Percentiles rank a stretch among this genome's conserved stretches.
Conservation (phyloP, 2,797 vertebrate genomes). For the Erithacus rubecula region DNA sequence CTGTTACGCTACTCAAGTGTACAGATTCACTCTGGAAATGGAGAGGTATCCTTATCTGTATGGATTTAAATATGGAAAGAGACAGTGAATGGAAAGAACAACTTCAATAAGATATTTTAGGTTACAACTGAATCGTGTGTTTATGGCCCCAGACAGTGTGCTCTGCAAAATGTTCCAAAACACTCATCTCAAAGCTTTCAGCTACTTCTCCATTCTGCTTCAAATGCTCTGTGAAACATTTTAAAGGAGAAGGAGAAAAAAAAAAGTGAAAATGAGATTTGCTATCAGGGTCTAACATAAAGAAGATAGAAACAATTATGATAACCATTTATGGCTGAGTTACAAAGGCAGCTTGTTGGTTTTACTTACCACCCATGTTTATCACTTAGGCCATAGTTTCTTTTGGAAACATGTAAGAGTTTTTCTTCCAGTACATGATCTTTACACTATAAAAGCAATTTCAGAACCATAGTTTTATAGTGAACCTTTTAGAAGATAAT, state of each 20-base stretch:
- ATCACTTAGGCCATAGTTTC: background rate
- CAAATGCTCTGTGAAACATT: background rate
- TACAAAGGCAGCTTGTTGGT: background rate
- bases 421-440: background rate
- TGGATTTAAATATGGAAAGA: constrained; percentile 33
- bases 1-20: background rate
- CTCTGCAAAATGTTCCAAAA: constrained; percentile 35
- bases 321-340: background rate
- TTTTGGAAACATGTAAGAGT: background rate
- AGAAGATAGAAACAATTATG: background rate
- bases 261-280: background rate
- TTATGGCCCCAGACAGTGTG: background rate
- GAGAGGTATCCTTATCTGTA: constrained; percentile 11
- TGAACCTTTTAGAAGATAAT: background rate
- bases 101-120: constrained; percentile 40
- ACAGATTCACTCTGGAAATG: constrained; percentile 18
- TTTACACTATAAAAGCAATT: background rate
- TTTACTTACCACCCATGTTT: background rate
- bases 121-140: background rate
- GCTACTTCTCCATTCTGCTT: background rate
- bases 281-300: background rate
- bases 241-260: background rate
- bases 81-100: constrained; percentile 38
- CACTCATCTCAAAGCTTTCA: constrained; percentile 15
- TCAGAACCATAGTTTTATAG: background rate